Base-by-base conservation (phyloP, 64 coral and sea anemone species). In the Porites australiensis region DNA sequence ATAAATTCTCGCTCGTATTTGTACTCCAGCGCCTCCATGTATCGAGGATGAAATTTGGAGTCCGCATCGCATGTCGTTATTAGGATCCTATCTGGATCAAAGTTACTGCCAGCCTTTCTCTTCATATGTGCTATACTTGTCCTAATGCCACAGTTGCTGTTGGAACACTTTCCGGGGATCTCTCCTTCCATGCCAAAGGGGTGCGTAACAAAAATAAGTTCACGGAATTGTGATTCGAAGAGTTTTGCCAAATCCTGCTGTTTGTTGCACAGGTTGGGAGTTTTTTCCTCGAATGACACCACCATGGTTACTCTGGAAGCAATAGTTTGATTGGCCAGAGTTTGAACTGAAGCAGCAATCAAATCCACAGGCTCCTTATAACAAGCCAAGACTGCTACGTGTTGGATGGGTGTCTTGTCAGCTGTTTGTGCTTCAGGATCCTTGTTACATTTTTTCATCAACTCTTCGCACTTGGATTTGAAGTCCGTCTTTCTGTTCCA, bases 41-140 rank as follows among this genome's bases (percentile, higher is more conserved):
- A 80, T n/a, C 47, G 14, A 0, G 51, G 77, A 45, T 80, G 52
- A 18, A 80, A 80, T 7, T 21, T n/a, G 2, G 77, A 58, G 16
- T 80, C 77, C 2, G 77, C 77, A 54, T 80, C 77, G 50, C 77
- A 58, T 6, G 18, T 80, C 7, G 77, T 80, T 3, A 80, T 51
- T n/a, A 80, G 18, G 15, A 80, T 60, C 13, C 47, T 80, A 2
- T 54, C n/a, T 23, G 77, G 77, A 10, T 80, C 77, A 80, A 80
- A 80, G 2, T 55, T 21, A 2, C 19, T 13, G 12, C 18, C 27
- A 5, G 20, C 1, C 23, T 20, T 52, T 53, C 13, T 6, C 20
- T n/a, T 14, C 13, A 60, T 21, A 0, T 22, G 7, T 70, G 7
- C 4, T 4, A 70, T 7, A 8, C 19, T 8, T 53, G 37, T 52